phyloP scores from a whole-genome alignment of 1,140 invertebrate species.

The Batillaria attramentaria region DNA sequence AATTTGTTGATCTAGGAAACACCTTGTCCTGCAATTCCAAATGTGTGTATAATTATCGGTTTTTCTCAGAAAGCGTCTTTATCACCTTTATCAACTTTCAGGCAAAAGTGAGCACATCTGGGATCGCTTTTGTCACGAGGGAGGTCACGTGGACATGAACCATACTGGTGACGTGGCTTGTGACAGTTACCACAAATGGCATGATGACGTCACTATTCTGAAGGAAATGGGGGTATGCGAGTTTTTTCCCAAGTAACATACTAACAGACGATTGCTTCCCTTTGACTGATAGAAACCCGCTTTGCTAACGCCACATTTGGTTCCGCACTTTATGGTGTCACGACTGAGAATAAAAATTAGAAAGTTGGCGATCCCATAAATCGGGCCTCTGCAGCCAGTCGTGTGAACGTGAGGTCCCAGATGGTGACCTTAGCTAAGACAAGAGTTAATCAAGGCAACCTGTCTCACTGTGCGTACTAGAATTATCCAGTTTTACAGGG shows the following conservation, averaged over 20 bases:
- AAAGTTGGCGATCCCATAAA: background rate
- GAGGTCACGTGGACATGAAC: slow-evolving; percentile 73
- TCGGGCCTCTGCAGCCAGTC: no score
- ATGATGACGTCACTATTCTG: slow-evolving; percentile 78
- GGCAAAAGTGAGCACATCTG: slow-evolving; percentile 72
- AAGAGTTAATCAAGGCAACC: no score
- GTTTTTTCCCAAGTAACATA: background rate
- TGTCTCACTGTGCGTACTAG: no score
- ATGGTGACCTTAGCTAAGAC: no score
- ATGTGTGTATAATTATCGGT: no score
- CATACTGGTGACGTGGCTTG: slow-evolving; percentile 77
- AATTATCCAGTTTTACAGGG: no score
- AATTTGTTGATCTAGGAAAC: no score
- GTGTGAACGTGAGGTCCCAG: no score
- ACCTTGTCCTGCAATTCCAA: background rate
- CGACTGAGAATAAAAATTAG: background rate
- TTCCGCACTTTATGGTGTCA: background rate
- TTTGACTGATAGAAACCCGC: background rate
- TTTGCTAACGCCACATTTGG: background rate
- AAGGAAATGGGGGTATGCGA: slow-evolving; percentile 70
- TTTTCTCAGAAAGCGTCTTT: no score
- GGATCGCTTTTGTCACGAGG: slow-evolving; percentile 75
- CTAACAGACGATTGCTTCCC: background rate
- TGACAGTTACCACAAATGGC: slow-evolving; percentile 80
- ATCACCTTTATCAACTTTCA: no score